Percentiles rank a stretch among this genome's conserved stretches.
Evolutionary conservation across 1,140 invertebrate genomes (phyloP).

Genomic region (Calosoma granatense): DNA sequence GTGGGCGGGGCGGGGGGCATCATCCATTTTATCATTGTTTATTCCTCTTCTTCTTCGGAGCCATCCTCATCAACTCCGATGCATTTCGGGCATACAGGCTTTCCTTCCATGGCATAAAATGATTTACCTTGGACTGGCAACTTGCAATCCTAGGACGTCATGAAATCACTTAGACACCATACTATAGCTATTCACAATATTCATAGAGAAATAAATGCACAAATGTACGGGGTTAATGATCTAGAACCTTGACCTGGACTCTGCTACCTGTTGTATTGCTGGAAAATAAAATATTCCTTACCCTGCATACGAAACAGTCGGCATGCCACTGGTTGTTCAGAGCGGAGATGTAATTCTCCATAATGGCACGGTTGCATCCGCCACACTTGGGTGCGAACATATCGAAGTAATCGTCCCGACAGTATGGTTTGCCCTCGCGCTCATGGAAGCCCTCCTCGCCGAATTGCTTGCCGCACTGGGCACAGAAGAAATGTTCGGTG

Average conservation of each 20-base stretch:
- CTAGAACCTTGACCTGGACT: too few relatives aligned
- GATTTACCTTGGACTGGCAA: constrained; percentile 82
- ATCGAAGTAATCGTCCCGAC: constrained; percentile 91
- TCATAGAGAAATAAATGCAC: too few relatives aligned
- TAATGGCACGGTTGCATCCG: constrained; percentile 92
- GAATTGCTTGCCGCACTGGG: constrained; percentile 93
- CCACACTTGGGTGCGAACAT: constrained; percentile 99
- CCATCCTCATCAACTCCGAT: constrained; percentile 83
- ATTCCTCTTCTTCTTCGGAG: constrained; percentile 43
- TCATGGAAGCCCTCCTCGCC: constrained; percentile 96
- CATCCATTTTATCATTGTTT: constrained; percentile 13
- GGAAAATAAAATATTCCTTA: constrained; percentile 44
- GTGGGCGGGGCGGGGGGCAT: constrained; percentile 10
- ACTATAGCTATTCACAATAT: too few relatives aligned
- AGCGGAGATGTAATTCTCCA: constrained; percentile 98
- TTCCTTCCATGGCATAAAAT: constrained; percentile 90
- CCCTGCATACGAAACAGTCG: constrained; percentile 98
- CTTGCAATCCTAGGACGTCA: constrained; percentile 75
- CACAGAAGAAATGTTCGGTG: constrained; percentile 98
- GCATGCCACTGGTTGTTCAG: constrained; percentile 98
- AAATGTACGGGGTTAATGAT: too few relatives aligned
- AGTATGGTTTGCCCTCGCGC: constrained; percentile 88
- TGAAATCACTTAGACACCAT: constrained; percentile 26
- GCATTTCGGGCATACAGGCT: constrained; percentile 82
- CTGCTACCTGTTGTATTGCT: background rate